Percentiles rank a stretch among this genome's conserved stretches.
Conservation (phyloP, 1,140 invertebrate genomes). For the Bilobella aurantiaca region DNA sequence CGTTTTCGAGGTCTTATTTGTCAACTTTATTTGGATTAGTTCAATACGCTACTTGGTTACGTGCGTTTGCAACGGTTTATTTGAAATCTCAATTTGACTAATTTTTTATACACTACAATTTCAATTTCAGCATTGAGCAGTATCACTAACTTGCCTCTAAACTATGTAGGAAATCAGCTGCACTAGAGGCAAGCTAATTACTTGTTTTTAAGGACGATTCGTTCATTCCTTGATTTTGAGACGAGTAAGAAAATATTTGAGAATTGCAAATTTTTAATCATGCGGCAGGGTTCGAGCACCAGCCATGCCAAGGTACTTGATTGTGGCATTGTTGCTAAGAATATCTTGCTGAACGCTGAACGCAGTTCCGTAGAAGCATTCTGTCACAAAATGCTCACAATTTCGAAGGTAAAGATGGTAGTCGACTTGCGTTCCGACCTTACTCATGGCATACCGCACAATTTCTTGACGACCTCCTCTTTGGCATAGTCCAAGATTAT, state of each 20-base stretch:
- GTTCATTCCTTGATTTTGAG: no score
- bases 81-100: no score
- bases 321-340: not conserved
- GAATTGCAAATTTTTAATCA: not conserved
- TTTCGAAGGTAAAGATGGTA: not conserved
- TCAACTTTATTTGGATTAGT: no score
- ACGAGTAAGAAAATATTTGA: not conserved
- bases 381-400: slow-evolving; percentile 1
- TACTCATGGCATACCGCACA: not conserved
- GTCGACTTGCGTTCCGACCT: not conserved
- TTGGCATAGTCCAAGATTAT: not conserved
- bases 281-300: not conserved
- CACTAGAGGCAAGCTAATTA: not conserved
- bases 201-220: no score
- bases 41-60: no score
- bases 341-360: not conserved
- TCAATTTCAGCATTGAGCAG: not conserved
- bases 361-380: not conserved
- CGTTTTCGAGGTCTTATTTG: no score
- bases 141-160: not conserved
- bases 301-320: not conserved
- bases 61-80: no score
- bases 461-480: not conserved
- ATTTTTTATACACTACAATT: not conserved
- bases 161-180: not conserved